Evolutionary conservation across 1,140 invertebrate species (phyloP).

Genomic region (Drosophila mayri): DNA sequence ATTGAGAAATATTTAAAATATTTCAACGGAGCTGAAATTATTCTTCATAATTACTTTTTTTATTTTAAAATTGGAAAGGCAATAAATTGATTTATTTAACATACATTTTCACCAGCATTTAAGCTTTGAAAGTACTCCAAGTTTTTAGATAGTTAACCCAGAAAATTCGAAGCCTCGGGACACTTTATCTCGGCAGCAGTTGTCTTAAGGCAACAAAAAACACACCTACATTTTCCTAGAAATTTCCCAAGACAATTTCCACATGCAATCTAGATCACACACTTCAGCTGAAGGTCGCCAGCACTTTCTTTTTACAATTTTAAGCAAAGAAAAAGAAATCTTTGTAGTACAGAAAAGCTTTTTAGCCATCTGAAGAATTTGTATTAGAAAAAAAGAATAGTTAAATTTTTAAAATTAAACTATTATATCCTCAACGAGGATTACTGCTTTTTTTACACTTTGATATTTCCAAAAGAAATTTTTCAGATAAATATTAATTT

Average conservation of each 20-base stretch:
- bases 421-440: too few species aligned
- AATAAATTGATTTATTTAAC: not conserved
- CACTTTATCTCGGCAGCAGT: not conserved
- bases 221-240: conserved; percentile 35
- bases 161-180: not conserved
- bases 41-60: not conserved
- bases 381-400: not conserved
- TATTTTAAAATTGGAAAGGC: not conserved
- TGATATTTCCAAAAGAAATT: too few species aligned
- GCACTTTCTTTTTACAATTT: conserved; percentile 13
- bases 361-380: not conserved
- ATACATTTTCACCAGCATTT: not conserved
- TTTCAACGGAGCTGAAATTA: not conserved
- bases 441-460: too few species aligned
- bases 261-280: conserved; percentile 24
- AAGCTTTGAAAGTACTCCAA: not conserved
- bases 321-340: not conserved
- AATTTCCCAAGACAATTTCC: conserved; percentile 30
- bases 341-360: too few species aligned
- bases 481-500: too few species aligned
- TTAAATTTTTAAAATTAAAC: too few species aligned
- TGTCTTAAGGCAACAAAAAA: conserved; percentile 7
- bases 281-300: conserved; percentile 19
- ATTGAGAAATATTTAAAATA: not conserved
- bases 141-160: not conserved